Percentiles rank a stretch among this genome's conserved stretches.
phyloP scores from a whole-genome alignment of 2,113 vertebrate genomes.

The Vulpes lagopus region DNA sequence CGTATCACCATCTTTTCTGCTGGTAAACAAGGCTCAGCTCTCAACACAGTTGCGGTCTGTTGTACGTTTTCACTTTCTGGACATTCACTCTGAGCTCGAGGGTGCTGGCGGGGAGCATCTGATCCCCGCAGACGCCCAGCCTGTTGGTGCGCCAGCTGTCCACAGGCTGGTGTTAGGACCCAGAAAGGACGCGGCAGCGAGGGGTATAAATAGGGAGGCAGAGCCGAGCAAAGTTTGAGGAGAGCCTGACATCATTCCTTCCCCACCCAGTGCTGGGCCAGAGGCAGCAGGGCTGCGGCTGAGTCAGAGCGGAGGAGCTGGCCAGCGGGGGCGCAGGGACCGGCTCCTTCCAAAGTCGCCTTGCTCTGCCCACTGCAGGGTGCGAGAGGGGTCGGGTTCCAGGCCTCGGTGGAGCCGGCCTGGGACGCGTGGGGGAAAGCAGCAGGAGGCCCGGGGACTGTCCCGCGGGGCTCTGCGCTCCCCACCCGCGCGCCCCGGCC shows the following conservation, averaged over 20 bases:
- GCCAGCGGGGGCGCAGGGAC: background rate
- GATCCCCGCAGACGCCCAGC: background rate
- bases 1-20: background rate
- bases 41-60: background rate
- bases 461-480: background rate
- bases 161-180: slow-evolving; percentile 86
- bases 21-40: rapidly evolving
- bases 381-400: background rate
- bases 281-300: slow-evolving; percentile 61
- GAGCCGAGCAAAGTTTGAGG: slow-evolving; percentile 83
- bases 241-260: slow-evolving; percentile 90
- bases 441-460: background rate
- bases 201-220: slow-evolving; percentile 85
- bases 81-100: background rate
- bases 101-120: background rate
- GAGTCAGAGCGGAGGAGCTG: slow-evolving; percentile 43
- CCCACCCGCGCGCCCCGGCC: too few relatives aligned
- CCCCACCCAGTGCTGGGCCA: slow-evolving; percentile 86
- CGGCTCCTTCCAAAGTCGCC: background rate
- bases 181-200: slow-evolving; percentile 78
- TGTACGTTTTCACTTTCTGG: rapidly evolving
- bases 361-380: background rate
- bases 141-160: slow-evolving; percentile 34
- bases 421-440: background rate
- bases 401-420: background rate